Base-by-base conservation (phyloP, 2,797 vertebrate genomes). In the Decapterus maruadsi region DNA sequence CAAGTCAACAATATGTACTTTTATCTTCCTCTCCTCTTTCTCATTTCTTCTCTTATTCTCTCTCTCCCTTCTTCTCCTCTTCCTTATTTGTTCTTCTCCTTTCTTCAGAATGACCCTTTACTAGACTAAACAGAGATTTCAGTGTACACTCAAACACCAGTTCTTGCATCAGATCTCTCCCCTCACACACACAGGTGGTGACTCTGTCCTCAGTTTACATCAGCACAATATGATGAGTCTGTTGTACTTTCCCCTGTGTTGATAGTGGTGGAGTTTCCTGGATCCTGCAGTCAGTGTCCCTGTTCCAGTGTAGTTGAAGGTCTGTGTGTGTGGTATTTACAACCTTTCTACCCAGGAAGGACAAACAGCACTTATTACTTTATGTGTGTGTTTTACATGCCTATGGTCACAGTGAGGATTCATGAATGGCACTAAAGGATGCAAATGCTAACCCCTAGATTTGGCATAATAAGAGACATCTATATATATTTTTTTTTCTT, bases 161-260 rank as follows among this genome's bases (percentile, higher is more conserved):
- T 85, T 68, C 57, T 84, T 81, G 60, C 85, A 80, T 84, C 81
- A 84, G n/a, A 1, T 69, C 55, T 29, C 9, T 26, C 34, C 29
- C 8, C 31, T 6, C 31, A 4, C 26, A 26, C 26, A 26, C 31
- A n/a, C 48, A 51, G 22, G 51, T 0, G 3, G 14, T 9, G 17
- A 5, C 22, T 40, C 45, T 19, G n/a, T 61, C 26, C 40, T 29
- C 38, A 40, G 8, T 42, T 58, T 4, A 29, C 3, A 46, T 42
- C 17, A 43, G 4, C 4, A 26, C 5, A 12, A 3, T 22, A 8
- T 8, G 11, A n/a, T 26, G 26, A 26, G n/a, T 7, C 2, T 12
- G 1, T 1, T 6, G 5, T 20, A 13, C 65, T 0, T 60, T 64
- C 40, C 53, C n/a, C 1, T 68, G 56, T 40, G 6, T 31, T 60